Conservation (phyloP, 2,888 invertebrate species). For the Carpatolechia fugitivella region DNA sequence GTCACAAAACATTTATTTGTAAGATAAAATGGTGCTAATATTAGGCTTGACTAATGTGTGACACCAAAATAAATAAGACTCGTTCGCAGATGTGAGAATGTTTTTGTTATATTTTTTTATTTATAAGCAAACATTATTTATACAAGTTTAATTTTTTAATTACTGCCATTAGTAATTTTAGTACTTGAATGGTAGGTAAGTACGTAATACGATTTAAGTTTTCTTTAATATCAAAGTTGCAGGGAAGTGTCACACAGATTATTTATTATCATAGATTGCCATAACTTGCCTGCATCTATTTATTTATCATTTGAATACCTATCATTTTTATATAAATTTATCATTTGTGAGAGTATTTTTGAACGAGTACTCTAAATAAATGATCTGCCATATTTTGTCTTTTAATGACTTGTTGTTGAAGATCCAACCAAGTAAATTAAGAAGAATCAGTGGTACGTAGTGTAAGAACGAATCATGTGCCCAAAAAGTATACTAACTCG, state of each 20-base stretch:
- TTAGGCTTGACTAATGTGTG: conserved; percentile 77
- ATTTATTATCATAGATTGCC: conserved; percentile 72
- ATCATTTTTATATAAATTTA: conserved; percentile 61
- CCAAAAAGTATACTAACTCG: conserved; percentile 79
- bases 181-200: conserved; percentile 60
- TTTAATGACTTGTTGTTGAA: conserved; percentile 70
- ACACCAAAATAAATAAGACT: conserved; percentile 77
- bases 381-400: conserved; percentile 78
- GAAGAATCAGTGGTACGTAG: conserved; percentile 66
- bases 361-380: conserved; percentile 74
- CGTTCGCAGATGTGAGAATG: conserved; percentile 71
- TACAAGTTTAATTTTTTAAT: conserved; percentile 67
- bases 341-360: conserved; percentile 73
- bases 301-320: conserved; percentile 60
- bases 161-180: conserved; percentile 75
- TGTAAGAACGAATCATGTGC: conserved; percentile 76
- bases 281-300: conserved; percentile 78
- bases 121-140: conserved; percentile 75
- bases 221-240: conserved; percentile 63
- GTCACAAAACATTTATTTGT: conserved; percentile 77
- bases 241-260: conserved; percentile 71
- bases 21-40: conserved; percentile 77
- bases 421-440: conserved; percentile 62
- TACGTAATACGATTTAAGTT: conserved; percentile 48
- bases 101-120: conserved; percentile 75